A percentile compares a stretch with the other conserved stretches of the same genome.
These are phyloP conservation scores for Notechis scutatus DNA, from an alignment of 2,113 vertebrate genomes.

Conservation along the genomic window DNA sequence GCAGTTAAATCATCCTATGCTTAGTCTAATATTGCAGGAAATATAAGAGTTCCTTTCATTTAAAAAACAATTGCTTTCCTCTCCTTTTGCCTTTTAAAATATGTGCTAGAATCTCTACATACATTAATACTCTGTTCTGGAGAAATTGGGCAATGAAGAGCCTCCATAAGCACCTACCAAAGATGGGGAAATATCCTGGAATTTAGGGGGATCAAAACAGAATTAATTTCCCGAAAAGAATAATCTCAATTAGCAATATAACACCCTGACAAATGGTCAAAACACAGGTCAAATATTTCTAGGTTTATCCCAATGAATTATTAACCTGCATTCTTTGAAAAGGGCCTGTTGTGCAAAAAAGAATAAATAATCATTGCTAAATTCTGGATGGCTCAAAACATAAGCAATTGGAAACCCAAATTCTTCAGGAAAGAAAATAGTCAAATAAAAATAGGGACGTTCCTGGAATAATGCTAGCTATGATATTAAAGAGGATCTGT, in stretches of 20 bases:
- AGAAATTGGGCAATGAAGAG: neutral
- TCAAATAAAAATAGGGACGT: neutral
- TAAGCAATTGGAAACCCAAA: neutral
- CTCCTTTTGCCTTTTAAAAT: neutral
- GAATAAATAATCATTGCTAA: neutral
- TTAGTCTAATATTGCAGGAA: neutral
- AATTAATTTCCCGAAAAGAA: neutral
- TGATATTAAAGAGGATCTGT: too few species aligned
- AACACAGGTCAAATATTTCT: neutral
- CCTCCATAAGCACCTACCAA: neutral
- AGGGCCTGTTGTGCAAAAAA: neutral
- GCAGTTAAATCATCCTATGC: neutral
- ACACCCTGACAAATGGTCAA: neutral
- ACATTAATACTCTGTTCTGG: neutral
- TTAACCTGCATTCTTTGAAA: neutral
- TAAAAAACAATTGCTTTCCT: neutral
- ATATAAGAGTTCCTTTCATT: neutral
- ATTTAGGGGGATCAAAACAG: neutral
- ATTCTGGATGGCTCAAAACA: neutral
- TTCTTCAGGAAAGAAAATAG: neutral
- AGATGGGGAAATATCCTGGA: neutral
- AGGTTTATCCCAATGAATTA: neutral
- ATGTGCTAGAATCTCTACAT: neutral
- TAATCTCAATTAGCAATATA: neutral
- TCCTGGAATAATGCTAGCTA: neutral